Percentiles rank a stretch among this genome's conserved stretches.
Evolutionary conservation across 2,797 vertebrate species (phyloP).

Genomic region (Protonibea diacanthus): DNA sequence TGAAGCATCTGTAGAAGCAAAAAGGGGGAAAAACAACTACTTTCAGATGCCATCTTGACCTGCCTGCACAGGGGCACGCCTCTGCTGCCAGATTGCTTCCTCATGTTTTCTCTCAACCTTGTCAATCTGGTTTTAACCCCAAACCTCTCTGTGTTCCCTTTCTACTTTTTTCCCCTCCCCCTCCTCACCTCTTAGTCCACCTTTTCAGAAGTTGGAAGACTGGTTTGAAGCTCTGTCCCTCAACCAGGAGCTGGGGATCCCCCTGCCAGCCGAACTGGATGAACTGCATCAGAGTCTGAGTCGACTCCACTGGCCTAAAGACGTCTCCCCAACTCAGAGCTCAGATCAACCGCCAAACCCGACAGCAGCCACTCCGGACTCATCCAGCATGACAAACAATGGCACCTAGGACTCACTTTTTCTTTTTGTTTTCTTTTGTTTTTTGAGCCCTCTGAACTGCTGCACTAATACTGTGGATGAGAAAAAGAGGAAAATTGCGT

Average conservation of each 20-base stretch:
- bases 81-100: slow-evolving; percentile 64
- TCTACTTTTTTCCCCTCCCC: slow-evolving; percentile 1
- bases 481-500: slow-evolving; percentile 34
- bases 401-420: slow-evolving; percentile 65
- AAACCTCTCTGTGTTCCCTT: slow-evolving; percentile 36
- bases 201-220: slow-evolving; percentile 96
- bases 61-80: slow-evolving; percentile 37
- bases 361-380: slow-evolving; percentile 76
- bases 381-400: slow-evolving; percentile 68
- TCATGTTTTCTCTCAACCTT: slow-evolving; percentile 60
- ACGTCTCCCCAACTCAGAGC: slow-evolving; percentile 65
- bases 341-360: slow-evolving; percentile 44
- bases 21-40: neutral
- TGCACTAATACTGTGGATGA: slow-evolving; percentile 66
- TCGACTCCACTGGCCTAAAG: slow-evolving; percentile 86
- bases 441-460: slow-evolving; percentile 56
- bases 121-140: slow-evolving; percentile 59
- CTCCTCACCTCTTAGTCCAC: slow-evolving; percentile 82
- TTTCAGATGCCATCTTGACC: slow-evolving; percentile 50
- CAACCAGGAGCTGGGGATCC: slow-evolving; percentile 94
- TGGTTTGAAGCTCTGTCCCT: slow-evolving; percentile 93
- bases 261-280: slow-evolving; percentile 94
- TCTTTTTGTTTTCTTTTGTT: neutral
- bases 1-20: neutral
- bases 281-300: slow-evolving; percentile 91